Conservation (phyloP, 2,797 vertebrate genomes). For the Gila robusta region DNA sequence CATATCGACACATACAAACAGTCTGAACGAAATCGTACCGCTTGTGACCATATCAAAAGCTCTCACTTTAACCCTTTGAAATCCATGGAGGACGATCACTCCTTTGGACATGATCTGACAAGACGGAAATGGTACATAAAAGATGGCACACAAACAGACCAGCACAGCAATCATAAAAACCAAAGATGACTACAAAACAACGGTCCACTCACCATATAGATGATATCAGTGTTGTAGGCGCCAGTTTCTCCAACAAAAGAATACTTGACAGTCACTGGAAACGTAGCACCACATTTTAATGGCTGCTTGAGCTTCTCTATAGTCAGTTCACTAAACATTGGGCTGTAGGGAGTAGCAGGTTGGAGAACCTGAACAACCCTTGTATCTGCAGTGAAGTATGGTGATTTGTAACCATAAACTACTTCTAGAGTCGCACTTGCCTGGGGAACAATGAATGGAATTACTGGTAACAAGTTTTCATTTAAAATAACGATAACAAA, state of each 20-base stretch:
- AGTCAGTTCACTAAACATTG: constrained; percentile 64
- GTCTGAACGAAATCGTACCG: constrained; percentile 64
- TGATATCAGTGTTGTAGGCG: constrained; percentile 55
- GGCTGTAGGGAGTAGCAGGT: constrained; percentile 48
- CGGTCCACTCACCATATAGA: constrained; percentile 72
- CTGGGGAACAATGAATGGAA: constrained; percentile 50
- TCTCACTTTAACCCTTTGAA: constrained; percentile 21
- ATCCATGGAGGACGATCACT: constrained; percentile 32
- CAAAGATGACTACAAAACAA: background rate
- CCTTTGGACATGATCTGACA: constrained; percentile 61
- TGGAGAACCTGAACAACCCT: background rate
- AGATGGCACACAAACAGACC: background rate
- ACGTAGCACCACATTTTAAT: constrained; percentile 64
- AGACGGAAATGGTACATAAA: background rate
- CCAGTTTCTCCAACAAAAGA: constrained; percentile 67
- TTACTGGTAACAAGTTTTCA: background rate
- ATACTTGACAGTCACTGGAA: constrained; percentile 65
- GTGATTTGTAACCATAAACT: fast-evolving
- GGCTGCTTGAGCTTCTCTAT: constrained; percentile 51
- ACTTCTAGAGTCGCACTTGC: background rate
- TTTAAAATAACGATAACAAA: background rate
- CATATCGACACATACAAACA: constrained; percentile 64
- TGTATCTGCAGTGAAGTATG: background rate
- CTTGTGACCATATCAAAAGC: constrained; percentile 60
- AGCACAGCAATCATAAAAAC: background rate